Evolutionary conservation across 2,888 invertebrate genomes (phyloP).

Genomic region (Resseliella maxima): DNA sequence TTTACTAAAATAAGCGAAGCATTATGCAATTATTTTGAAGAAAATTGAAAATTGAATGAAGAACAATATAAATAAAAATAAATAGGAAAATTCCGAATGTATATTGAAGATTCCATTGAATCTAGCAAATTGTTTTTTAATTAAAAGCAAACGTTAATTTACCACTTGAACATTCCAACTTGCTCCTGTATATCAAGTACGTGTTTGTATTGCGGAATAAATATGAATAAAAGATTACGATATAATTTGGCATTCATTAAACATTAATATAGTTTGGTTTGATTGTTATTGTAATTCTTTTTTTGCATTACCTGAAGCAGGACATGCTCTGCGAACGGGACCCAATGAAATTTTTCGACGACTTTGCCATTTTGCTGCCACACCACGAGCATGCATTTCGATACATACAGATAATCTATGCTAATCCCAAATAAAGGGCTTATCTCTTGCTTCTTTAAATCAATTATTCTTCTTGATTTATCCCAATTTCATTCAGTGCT

Average conservation of each 20-base stretch:
- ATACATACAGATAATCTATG: conserved; percentile 58
- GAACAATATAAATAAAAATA: too few species aligned
- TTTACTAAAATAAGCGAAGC: too few species aligned
- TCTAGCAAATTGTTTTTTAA: too few species aligned
- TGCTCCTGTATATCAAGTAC: conserved; percentile 68
- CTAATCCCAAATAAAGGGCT: background rate
- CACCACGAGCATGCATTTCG: conserved; percentile 64
- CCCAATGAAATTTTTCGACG: conserved; percentile 65
- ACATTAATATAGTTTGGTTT: background rate
- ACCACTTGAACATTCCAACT: conserved; percentile 83
- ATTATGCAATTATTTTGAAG: too few species aligned
- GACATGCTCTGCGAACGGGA: conserved; percentile 76
- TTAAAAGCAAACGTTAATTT: background rate
- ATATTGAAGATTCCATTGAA: too few species aligned
- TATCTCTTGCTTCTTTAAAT: too few species aligned
- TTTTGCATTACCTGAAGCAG: conserved; percentile 73
- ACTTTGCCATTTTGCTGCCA: conserved; percentile 63
- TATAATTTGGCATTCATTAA: background rate
- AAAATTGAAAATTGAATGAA: too few species aligned
- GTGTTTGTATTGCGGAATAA: background rate
- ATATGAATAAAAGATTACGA: background rate
- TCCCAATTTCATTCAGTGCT: background rate
- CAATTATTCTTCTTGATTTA: too few species aligned
- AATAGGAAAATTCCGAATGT: too few species aligned
- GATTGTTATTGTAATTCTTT: background rate